Percentiles rank a stretch among this genome's conserved stretches.
These are phyloP conservation scores for Procavia capensis DNA, from an alignment of 2,113 vertebrate genomes.

Conservation along the genomic window DNA sequence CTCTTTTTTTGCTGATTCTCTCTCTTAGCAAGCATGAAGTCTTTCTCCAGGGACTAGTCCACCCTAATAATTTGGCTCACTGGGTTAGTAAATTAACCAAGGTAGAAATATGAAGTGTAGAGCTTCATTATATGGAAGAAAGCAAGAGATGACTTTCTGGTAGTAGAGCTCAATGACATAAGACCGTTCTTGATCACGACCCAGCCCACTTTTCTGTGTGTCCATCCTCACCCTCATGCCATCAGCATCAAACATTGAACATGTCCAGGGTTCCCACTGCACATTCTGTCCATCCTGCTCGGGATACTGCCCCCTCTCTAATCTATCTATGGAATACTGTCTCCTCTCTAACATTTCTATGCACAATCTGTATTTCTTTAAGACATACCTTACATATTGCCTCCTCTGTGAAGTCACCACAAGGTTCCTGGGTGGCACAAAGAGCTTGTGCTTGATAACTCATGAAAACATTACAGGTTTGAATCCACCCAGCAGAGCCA, in stretches of 20 bases:
- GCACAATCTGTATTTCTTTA: background rate
- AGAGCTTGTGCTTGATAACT: too few relatives aligned
- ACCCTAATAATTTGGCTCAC: too few relatives aligned
- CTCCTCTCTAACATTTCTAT: too few relatives aligned
- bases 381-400: background rate
- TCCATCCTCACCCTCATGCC: too few relatives aligned
- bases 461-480: too few relatives aligned
- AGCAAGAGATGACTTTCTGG: background rate
- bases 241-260: background rate
- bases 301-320: background rate
- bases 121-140: background rate
- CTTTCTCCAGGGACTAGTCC: too few relatives aligned
- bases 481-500: too few relatives aligned
- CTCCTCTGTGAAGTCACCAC: background rate
- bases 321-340: accelerated
- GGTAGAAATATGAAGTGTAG: background rate
- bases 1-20: too few relatives aligned
- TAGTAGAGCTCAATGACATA: background rate
- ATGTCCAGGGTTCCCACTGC: background rate
- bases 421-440: too few relatives aligned
- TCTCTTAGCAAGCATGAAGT: too few relatives aligned
- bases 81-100: background rate
- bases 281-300: background rate
- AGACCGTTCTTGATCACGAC: background rate
- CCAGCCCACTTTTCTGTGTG: background rate